Base-by-base conservation (phyloP, 2,888 invertebrate genomes). In the Lycaena phlaeas region DNA sequence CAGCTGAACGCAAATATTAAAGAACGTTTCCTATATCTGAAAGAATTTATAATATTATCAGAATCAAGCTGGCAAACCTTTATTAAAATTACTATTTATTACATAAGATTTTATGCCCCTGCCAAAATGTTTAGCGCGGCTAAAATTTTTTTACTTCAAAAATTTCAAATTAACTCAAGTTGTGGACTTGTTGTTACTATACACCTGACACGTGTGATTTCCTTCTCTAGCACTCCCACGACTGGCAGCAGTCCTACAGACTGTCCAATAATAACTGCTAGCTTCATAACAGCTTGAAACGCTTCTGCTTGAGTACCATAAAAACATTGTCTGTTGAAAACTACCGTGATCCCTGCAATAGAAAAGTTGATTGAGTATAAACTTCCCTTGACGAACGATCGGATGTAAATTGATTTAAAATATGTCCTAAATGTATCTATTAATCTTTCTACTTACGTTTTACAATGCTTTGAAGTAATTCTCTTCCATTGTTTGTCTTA, bases 191-290 rank as follows among this genome's bases (percentile, higher is more conserved):
- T 18, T 18, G 18, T n/a, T 18, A 18, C 9, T 2, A 6, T 22
- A 22, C 14, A 39, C 39, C 29, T 39, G 15, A 31, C 4, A 2
- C 22, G 30, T 7, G 25, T 22, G 1, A 30, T 15, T 6, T 39
- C 39, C 15, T 31, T 31, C 7, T 30, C 17, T 2, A 39, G 3
- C 2, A 39, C 30, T 1, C 39, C 39, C 14, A n/a, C n/a, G 9
- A 39, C 7, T 2, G 39, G 39, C 0, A 39, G 11, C 22, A 39
- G 25, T 9, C 39, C 39, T 2, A 39, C 31, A 15, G 7, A 2
- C 30, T 39, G 39, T 1, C 39, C 39, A 14, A 25, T 30, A 11
- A 39, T 26, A n/a, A 39, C 31, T 6, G 25, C 14, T 2, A 30
- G 25, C 25, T 2, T 9, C 31, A 39, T 39, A 1, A 30, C 15